phyloP scores from a whole-genome alignment of 1,140 invertebrate species.

The Littorina saxatilis region DNA sequence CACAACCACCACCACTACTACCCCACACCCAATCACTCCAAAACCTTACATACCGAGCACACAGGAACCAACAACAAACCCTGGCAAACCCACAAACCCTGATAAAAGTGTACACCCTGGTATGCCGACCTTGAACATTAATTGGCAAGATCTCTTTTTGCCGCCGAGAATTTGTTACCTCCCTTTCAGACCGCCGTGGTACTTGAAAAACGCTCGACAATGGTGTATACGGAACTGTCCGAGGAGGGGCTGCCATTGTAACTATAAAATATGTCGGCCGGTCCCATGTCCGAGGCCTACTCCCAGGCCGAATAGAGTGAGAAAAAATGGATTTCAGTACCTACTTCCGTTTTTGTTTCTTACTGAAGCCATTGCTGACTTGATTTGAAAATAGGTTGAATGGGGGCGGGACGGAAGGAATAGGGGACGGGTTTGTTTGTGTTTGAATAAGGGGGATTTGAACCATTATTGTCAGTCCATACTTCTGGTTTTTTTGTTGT shows the following conservation, averaged over 20 bases:
- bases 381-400: no score
- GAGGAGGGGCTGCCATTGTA: background rate
- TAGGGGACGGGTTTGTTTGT: no score
- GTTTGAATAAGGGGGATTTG: no score
- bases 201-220: background rate
- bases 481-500: no score
- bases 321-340: background rate
- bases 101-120: no score
- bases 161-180: background rate
- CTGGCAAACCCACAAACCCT: background rate
- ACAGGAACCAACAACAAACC: background rate
- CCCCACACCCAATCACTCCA: background rate
- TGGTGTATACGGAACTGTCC: slow-evolving; percentile 29
- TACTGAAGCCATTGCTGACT: no score
- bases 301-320: background rate
- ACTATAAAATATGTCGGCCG: slow-evolving; percentile 11
- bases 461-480: no score
- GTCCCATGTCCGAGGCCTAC: background rate
- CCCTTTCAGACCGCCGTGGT: slow-evolving; percentile 6
- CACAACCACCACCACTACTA: background rate
- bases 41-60: background rate
- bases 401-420: no score
- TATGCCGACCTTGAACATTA: no score
- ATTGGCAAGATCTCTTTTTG: no score
- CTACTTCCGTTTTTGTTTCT: slow-evolving; percentile 14